These are phyloP conservation scores for Neocrepidodera transversa DNA, from an alignment of 2,888 invertebrate genomes.

Conservation along the genomic window DNA sequence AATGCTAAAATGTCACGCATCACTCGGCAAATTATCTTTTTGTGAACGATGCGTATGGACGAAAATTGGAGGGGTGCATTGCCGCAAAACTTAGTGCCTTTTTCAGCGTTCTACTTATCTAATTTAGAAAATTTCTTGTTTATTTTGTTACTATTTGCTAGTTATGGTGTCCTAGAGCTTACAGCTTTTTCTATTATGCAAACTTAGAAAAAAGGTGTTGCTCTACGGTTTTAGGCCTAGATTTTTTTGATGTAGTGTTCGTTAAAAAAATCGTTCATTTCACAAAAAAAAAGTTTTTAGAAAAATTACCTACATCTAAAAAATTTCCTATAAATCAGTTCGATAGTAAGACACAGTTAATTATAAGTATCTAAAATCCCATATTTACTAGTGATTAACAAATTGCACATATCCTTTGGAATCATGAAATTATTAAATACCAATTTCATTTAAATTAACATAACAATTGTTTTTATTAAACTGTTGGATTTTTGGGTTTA, in stretches of 20 bases:
- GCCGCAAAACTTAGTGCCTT: constrained; percentile 59
- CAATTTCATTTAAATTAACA: too few species aligned
- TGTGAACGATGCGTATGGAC: constrained; percentile 52
- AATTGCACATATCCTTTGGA: too few species aligned
- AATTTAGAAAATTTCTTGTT: constrained; percentile 36
- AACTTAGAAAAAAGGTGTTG: constrained; percentile 24
- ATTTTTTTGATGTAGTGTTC: constrained; percentile 16
- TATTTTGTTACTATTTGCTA: constrained; percentile 25
- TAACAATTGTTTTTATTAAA: too few species aligned
- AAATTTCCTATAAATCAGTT: neutral
- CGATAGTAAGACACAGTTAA: neutral
- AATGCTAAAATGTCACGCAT: constrained; percentile 36
- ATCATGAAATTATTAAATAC: too few species aligned
- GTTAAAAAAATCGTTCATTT: constrained; percentile 6
- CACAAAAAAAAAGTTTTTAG: neutral
- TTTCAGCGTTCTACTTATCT: constrained; percentile 52
- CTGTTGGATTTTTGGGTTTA: too few species aligned
- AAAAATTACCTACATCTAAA: neutral
- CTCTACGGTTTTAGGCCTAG: constrained; percentile 42
- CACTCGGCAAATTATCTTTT: constrained; percentile 25
- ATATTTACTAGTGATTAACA: too few species aligned
- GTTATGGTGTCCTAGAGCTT: constrained; percentile 55
- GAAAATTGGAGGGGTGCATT: constrained; percentile 61
- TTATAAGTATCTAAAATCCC: neutral
- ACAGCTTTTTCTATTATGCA: constrained; percentile 50